A percentile compares a stretch with the other conserved stretches of the same genome.
These are phyloP conservation scores for Martes martes DNA, from an alignment of 2,113 vertebrate genomes.

Conservation along the genomic window DNA sequence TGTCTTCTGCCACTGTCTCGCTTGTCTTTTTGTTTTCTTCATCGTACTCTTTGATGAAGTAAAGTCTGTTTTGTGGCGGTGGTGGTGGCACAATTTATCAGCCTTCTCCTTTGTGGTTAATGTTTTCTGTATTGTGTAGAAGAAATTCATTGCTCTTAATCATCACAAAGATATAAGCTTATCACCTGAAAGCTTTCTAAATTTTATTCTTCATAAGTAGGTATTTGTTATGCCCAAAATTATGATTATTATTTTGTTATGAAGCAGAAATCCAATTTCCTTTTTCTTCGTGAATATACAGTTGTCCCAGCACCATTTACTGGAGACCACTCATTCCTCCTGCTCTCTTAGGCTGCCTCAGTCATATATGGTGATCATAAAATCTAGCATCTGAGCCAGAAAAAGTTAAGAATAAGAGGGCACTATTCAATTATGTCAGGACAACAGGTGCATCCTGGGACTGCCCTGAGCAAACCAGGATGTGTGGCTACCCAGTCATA, in stretches of 20 bases:
- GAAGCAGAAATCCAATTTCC: background rate
- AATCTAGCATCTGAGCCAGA: background rate
- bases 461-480: background rate
- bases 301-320: background rate
- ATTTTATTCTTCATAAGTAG: background rate
- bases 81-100: background rate
- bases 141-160: background rate
- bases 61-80: background rate
- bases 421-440: fast-evolving
- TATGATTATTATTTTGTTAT: background rate
- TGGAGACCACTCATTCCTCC: background rate
- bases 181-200: background rate
- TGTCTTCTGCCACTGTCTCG: background rate
- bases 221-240: background rate
- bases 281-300: too few relatives aligned
- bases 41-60: fast-evolving
- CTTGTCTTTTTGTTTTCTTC: background rate
- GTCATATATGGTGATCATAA: background rate
- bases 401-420: background rate
- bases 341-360: fast-evolving
- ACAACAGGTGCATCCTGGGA: background rate
- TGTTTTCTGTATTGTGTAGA: background rate
- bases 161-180: background rate
- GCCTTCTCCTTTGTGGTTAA: background rate
- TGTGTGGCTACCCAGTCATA: fast-evolving